Conservation (phyloP, 2,113 vertebrate species). For the Vulpes ferrilata region DNA sequence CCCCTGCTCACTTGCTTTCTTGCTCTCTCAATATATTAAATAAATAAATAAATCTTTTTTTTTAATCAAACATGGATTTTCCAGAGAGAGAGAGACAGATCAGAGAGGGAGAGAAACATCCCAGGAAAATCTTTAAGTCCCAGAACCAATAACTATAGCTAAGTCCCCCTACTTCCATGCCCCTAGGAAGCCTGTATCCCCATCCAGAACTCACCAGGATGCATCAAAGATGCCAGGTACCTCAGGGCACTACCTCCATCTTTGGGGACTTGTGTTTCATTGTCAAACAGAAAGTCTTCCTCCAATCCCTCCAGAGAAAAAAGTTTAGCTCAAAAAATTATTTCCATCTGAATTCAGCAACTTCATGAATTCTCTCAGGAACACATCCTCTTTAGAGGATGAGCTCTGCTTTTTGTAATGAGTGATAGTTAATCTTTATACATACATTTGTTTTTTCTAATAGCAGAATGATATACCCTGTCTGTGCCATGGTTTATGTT, state of each 20-base stretch:
- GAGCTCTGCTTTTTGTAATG: background rate
- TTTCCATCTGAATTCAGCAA: background rate
- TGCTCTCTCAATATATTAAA: background rate
- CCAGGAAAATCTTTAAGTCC: constrained; percentile 3
- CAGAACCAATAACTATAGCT: background rate
- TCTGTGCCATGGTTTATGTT: background rate
- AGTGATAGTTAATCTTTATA: background rate
- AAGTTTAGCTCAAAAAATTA: background rate
- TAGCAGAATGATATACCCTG: background rate
- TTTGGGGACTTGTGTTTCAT: background rate
- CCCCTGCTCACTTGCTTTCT: background rate
- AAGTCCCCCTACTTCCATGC: background rate
- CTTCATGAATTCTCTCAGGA: background rate
- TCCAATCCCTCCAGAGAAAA: background rate
- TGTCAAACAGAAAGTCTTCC: background rate
- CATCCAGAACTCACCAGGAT: background rate
- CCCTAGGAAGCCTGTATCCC: background rate
- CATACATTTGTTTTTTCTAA: background rate
- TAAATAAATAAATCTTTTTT: background rate
- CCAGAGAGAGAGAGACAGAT: background rate
- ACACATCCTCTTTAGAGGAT: background rate
- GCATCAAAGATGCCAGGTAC: background rate
- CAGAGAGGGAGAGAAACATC: background rate
- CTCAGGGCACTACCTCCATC: background rate
- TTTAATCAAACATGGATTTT: background rate